Evolutionary conservation across 1,140 invertebrate species (phyloP).

Genomic region (Drosophila parvula): DNA sequence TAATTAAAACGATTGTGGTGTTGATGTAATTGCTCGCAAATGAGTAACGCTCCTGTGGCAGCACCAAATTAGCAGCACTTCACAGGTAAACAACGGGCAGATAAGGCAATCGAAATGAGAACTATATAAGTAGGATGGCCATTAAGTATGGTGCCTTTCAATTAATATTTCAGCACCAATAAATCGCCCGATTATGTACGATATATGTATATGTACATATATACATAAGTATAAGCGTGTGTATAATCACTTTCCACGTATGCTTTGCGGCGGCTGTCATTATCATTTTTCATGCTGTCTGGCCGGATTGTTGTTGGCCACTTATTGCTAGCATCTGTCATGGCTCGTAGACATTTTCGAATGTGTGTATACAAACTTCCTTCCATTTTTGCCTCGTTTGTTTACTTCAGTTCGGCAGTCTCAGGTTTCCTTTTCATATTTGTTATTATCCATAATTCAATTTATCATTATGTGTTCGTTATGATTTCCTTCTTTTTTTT

Average conservation of each 20-base stretch:
- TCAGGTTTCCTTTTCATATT: constrained; percentile 49
- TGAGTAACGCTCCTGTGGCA: constrained; percentile 45
- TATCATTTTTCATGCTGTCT: constrained; percentile 76
- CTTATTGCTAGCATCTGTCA: constrained; percentile 42
- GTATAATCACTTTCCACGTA: constrained; percentile 73
- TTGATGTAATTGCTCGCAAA: constrained; percentile 44
- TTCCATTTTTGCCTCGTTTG: constrained; percentile 28
- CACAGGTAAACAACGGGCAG: constrained; percentile 51
- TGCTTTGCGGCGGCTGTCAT: constrained; percentile 59
- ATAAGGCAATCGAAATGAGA: constrained; percentile 19
- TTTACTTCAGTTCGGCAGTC: constrained; percentile 33
- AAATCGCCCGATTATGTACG: constrained; percentile 12
- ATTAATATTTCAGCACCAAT: constrained; percentile 26
- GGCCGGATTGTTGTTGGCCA: constrained; percentile 41
- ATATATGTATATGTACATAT: constrained; percentile 16
- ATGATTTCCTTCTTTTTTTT: constrained; percentile 32
- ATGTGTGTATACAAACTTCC: constrained; percentile 40
- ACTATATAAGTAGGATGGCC: background rate
- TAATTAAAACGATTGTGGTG: constrained; percentile 48
- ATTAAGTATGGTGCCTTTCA: background rate
- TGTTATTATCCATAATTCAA: constrained; percentile 37
- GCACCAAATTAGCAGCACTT: constrained; percentile 55
- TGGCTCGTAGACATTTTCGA: constrained; percentile 3
- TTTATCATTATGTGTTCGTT: constrained; percentile 51
- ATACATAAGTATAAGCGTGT: background rate